Evolutionary conservation across 2,113 vertebrate species (phyloP).

Genomic region (Actenoides lindsayi): DNA sequence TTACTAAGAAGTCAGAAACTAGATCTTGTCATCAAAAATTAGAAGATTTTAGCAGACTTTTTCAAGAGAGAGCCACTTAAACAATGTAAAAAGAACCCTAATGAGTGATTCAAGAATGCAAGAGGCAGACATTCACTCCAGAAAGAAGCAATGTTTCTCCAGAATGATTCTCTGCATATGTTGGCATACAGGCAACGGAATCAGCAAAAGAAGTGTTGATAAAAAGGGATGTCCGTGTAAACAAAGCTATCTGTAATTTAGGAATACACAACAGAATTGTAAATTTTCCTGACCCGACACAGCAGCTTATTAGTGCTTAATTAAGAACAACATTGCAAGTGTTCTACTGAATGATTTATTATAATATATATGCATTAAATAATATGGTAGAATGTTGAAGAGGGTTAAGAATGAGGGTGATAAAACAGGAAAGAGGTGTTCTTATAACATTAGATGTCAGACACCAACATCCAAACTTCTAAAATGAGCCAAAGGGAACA

Average conservation of each 20-base stretch:
- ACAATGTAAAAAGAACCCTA: neutral
- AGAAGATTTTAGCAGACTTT: neutral
- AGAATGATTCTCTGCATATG: neutral
- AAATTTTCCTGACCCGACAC: neutral
- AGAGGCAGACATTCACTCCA: neutral
- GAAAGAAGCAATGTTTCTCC: neutral
- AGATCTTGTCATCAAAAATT: neutral
- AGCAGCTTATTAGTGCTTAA: neutral
- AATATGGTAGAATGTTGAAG: neutral
- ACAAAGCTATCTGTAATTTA: neutral
- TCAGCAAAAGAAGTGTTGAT: neutral
- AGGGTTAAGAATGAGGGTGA: neutral
- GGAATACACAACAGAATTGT: neutral
- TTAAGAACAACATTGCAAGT: neutral
- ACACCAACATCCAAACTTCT: neutral
- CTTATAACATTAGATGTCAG: neutral
- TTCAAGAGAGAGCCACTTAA: neutral
- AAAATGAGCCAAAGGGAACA: neutral
- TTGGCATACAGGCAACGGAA: neutral
- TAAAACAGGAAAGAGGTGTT: neutral
- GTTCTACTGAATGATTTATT: neutral
- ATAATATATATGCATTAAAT: neutral
- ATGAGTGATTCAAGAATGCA: neutral
- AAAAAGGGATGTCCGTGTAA: neutral
- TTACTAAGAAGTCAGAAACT: neutral